Evolutionary conservation across 1,140 invertebrate genomes (phyloP).

Genomic region (Macrostomum lignano): DNA sequence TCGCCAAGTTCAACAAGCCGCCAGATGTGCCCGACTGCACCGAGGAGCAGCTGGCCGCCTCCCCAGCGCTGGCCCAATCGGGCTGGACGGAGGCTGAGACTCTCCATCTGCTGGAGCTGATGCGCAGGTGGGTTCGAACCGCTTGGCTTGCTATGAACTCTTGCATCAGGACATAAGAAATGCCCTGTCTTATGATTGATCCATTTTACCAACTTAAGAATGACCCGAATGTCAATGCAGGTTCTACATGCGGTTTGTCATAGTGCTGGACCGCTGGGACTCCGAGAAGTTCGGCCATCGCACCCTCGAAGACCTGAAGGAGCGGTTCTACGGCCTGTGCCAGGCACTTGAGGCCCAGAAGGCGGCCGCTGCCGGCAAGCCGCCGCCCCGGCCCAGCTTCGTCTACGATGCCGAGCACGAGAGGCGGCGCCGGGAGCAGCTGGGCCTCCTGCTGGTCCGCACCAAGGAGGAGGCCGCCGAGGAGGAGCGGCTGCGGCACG

Average conservation of each 20-base stretch:
- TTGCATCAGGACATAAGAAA: too few relatives aligned
- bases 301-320: slow-evolving; percentile 74
- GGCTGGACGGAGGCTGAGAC: slow-evolving; percentile 71
- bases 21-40: slow-evolving; percentile 6
- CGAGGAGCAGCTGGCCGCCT: background rate
- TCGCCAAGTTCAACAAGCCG: slow-evolving; percentile 81
- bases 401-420: slow-evolving; percentile 82
- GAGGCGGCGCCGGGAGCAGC: slow-evolving; percentile 60
- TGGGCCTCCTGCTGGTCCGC: slow-evolving; percentile 63
- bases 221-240: too few relatives aligned
- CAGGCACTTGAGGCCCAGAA: too few relatives aligned
- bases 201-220: too few relatives aligned
- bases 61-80: background rate
- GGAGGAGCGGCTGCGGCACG: slow-evolving; percentile 60
- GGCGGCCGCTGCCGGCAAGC: too few relatives aligned
- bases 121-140: too few relatives aligned
- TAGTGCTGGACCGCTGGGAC: slow-evolving; percentile 65
- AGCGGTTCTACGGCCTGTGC: slow-evolving; percentile 49
- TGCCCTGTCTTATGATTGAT: too few relatives aligned
- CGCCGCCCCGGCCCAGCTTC: too few relatives aligned
- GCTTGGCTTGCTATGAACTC: too few relatives aligned
- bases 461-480: slow-evolving; percentile 81
- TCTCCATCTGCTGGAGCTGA: slow-evolving; percentile 72
- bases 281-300: slow-evolving; percentile 34
- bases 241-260: slow-evolving; percentile 44